Conservation (phyloP, 2,797 vertebrate genomes). For the Florisuga fusca region DNA sequence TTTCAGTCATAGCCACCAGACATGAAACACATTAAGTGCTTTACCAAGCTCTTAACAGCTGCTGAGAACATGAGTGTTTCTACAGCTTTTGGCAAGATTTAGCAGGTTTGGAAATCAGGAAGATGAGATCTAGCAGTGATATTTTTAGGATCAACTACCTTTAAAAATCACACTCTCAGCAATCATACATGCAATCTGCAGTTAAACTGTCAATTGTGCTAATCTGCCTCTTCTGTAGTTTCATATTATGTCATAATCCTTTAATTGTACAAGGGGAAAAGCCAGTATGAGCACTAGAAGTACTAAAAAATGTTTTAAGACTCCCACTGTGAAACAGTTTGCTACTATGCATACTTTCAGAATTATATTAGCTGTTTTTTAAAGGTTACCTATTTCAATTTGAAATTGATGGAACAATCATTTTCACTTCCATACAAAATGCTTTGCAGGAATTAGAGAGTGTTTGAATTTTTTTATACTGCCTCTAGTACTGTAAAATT, state of each 20-base stretch:
- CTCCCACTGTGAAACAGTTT: background rate
- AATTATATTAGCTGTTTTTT: background rate
- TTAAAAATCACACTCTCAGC: background rate
- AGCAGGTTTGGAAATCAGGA: background rate
- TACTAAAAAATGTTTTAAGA: background rate
- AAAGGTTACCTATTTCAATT: background rate
- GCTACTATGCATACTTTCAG: background rate
- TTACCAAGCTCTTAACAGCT: constrained; percentile 10
- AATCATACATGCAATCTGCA: background rate
- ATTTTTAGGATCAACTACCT: constrained; percentile 2
- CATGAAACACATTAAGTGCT: background rate
- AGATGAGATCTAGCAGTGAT: background rate
- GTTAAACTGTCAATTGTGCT: background rate
- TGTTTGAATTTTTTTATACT: background rate
- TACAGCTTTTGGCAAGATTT: background rate
- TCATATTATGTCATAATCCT: background rate
- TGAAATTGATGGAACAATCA: background rate
- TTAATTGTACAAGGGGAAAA: background rate
- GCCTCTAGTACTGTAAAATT: background rate
- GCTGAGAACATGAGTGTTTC: background rate
- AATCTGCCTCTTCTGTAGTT: background rate
- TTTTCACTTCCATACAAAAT: background rate
- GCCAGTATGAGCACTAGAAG: background rate
- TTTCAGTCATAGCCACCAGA: background rate
- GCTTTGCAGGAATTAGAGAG: background rate